These are phyloP conservation scores for Tenthredo livida DNA, from an alignment of 2,888 invertebrate species.

Conservation along the genomic window DNA sequence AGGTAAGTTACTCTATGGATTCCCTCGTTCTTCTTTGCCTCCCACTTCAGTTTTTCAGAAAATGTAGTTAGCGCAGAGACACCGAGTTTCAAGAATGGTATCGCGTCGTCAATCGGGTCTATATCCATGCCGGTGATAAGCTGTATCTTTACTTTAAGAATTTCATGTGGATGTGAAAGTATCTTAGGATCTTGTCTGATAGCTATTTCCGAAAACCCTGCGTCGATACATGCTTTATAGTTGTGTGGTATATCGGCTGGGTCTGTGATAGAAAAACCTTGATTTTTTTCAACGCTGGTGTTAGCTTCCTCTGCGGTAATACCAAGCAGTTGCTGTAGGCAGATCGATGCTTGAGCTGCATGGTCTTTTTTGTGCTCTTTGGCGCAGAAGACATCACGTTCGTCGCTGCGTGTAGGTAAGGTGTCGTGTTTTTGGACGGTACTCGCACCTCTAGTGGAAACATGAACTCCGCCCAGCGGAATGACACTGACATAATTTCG, in stretches of 20 bases:
- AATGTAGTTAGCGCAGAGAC: neutral
- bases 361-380: neutral
- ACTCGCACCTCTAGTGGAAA: neutral
- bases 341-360: neutral
- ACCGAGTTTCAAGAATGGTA: conserved; percentile 5
- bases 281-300: neutral
- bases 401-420: neutral
- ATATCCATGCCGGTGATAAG: neutral
- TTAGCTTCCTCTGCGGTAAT: neutral
- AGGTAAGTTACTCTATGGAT: neutral
- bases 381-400: neutral
- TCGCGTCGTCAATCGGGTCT: neutral
- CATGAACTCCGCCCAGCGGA: too few relatives aligned
- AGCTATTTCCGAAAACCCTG: neutral
- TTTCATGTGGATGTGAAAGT: neutral
- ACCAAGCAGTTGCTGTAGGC: neutral
- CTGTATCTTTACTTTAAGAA: neutral
- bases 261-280: neutral
- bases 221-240: neutral
- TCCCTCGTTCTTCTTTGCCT: neutral
- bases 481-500: neutral
- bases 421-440: neutral
- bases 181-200: neutral
- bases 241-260: neutral
- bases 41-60: neutral